Conservation (phyloP, 2,888 invertebrate genomes). For the Synanthedon tipuliformis region DNA sequence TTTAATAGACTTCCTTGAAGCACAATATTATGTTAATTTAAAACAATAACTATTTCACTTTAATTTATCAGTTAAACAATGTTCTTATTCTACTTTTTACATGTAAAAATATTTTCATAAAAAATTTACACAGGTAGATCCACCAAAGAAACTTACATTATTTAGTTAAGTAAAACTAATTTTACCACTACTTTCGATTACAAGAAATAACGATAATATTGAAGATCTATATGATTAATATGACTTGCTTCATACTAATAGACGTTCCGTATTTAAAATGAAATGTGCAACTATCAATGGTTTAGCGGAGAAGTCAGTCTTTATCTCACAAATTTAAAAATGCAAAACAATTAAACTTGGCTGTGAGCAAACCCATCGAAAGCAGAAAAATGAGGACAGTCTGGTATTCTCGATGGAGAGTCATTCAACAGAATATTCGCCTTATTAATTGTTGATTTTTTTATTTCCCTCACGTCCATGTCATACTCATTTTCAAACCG, state of each 20-base stretch:
- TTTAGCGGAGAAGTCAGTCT: conserved; percentile 58
- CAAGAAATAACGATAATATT: too few relatives aligned
- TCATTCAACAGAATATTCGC: conserved; percentile 19
- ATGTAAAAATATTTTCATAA: conserved; percentile 38
- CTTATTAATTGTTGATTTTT: conserved; percentile 6
- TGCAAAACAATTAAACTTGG: conserved; percentile 44
- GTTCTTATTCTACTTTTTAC: conserved; percentile 24
- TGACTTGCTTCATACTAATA: too few relatives aligned
- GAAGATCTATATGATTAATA: too few relatives aligned
- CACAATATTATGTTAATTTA: conserved; percentile 13
- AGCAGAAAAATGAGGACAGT: conserved; percentile 27
- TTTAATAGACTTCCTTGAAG: conserved; percentile 43
- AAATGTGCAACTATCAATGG: conserved; percentile 12
- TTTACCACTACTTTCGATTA: conserved; percentile 1
- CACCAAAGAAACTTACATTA: conserved; percentile 14
- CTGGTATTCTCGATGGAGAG: conserved; percentile 28
- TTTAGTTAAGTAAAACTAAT: conserved; percentile 10
- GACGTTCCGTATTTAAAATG: too few relatives aligned
- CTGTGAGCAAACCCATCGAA: conserved; percentile 36
- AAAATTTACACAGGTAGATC: conserved; percentile 33
- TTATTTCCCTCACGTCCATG: not conserved
- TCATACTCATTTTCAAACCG: not conserved
- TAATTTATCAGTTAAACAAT: conserved; percentile 19
- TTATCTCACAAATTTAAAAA: conserved; percentile 54
- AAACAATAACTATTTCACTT: conserved; percentile 22